Percentiles rank a stretch among this genome's conserved stretches.
Conservation (phyloP, 2,888 invertebrate genomes). For the Acronicta alni region DNA sequence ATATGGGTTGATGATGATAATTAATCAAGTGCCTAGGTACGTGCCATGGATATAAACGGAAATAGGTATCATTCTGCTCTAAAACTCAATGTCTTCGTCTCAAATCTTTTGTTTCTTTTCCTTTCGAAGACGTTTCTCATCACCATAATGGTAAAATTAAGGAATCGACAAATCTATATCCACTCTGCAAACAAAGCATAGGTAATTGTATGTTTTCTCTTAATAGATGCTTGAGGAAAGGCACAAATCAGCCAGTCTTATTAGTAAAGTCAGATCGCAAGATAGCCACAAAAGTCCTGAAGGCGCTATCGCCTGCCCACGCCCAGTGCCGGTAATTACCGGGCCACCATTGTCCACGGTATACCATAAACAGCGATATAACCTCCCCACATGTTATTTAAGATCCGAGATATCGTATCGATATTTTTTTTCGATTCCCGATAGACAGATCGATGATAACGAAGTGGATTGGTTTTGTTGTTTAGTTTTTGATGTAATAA, state of each 20-base stretch:
- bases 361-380: slow-evolving; percentile 58
- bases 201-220: neutral
- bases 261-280: slow-evolving; percentile 69
- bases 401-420: slow-evolving; percentile 56
- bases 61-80: too few species aligned
- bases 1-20: too few species aligned
- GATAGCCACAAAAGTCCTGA: slow-evolving; percentile 66
- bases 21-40: too few species aligned
- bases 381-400: slow-evolving; percentile 39
- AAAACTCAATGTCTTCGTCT: too few species aligned
- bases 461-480: neutral
- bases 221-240: slow-evolving; percentile 28
- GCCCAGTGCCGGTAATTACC: slow-evolving; percentile 58
- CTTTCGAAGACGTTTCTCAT: too few species aligned
- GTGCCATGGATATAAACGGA: too few species aligned
- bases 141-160: too few species aligned
- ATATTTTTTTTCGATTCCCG: slow-evolving; percentile 24
- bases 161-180: neutral
- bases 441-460: slow-evolving; percentile 4
- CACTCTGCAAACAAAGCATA: slow-evolving; percentile 10
- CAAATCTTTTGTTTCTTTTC: too few species aligned
- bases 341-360: slow-evolving; percentile 63
- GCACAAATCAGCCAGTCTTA: slow-evolving; percentile 68
- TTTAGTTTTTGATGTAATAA: neutral
- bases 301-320: slow-evolving; percentile 52